Conservation (phyloP, 2,113 vertebrate genomes). For the Xyrauchen texanus region DNA sequence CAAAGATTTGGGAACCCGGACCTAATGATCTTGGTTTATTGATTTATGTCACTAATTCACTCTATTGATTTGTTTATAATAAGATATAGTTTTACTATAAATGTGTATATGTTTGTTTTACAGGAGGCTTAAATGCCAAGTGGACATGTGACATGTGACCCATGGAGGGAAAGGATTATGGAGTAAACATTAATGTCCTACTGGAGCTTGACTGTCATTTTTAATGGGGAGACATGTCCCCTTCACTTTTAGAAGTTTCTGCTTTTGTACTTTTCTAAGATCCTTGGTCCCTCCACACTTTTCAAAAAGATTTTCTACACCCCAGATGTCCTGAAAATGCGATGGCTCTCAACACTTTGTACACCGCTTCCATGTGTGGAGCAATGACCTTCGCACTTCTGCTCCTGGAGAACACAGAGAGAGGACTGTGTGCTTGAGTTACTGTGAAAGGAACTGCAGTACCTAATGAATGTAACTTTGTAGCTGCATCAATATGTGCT, state of each 20-base stretch:
- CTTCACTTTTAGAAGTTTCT: too few species aligned
- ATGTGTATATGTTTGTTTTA: neutral
- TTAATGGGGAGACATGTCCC: too few species aligned
- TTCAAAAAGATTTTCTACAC: neutral
- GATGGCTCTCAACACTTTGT: slow-evolving; percentile 17
- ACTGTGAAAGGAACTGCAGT: slow-evolving; percentile 18
- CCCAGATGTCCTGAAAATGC: neutral
- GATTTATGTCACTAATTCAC: neutral
- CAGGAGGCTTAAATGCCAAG: neutral
- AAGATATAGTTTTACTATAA: neutral
- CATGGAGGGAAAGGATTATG: neutral
- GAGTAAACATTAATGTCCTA: neutral
- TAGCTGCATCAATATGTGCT: neutral
- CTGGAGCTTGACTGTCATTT: neutral
- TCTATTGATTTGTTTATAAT: neutral
- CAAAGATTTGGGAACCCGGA: too few species aligned
- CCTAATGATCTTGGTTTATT: too few species aligned
- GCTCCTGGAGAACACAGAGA: slow-evolving; percentile 2
- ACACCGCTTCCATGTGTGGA: neutral
- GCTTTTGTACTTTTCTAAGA: too few species aligned
- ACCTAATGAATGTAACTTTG: slow-evolving; percentile 42
- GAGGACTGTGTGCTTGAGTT: neutral
- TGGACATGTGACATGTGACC: neutral
- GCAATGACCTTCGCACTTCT: slow-evolving; percentile 1
- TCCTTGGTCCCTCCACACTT: too few species aligned